A percentile compares a stretch with the other conserved stretches of the same genome.
Evolutionary conservation across 1,140 invertebrate species (phyloP).

Genomic region (Drosophila tsacasi): DNA sequence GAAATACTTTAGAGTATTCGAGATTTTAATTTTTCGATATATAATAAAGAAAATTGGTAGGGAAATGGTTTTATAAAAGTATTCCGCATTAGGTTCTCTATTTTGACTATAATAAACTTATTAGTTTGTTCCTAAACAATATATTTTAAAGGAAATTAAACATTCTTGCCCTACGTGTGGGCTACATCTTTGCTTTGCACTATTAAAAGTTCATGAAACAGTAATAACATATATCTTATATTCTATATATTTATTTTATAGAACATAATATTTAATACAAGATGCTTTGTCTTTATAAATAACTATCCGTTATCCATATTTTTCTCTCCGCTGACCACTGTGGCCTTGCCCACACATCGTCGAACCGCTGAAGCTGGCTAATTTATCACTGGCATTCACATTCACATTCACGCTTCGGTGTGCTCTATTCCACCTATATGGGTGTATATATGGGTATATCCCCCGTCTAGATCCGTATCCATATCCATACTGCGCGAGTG

Average conservation of each 20-base stretch:
- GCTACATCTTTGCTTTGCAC: neutral
- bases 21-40: too few relatives aligned
- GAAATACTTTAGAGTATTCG: neutral
- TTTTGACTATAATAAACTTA: neutral
- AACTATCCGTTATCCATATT: neutral
- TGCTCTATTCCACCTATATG: constrained; percentile 38
- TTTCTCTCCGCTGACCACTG: constrained; percentile 22
- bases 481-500: constrained; percentile 42
- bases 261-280: neutral
- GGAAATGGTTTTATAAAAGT: too few relatives aligned
- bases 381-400: constrained; percentile 55
- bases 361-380: constrained; percentile 46
- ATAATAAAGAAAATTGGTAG: too few relatives aligned
- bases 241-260: neutral
- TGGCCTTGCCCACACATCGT: constrained; percentile 40
- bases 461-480: constrained; percentile 21
- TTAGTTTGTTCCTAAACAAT: neutral
- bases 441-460: neutral
- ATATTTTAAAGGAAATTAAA: neutral
- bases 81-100: neutral
- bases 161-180: too few relatives aligned
- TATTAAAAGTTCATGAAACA: neutral
- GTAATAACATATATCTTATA: too few relatives aligned
- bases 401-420: constrained; percentile 34
- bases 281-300: neutral